A percentile compares a stretch with the other conserved stretches of the same genome.
Conservation (phyloP, 2,113 vertebrate genomes). For the Zosterops japonicus region DNA sequence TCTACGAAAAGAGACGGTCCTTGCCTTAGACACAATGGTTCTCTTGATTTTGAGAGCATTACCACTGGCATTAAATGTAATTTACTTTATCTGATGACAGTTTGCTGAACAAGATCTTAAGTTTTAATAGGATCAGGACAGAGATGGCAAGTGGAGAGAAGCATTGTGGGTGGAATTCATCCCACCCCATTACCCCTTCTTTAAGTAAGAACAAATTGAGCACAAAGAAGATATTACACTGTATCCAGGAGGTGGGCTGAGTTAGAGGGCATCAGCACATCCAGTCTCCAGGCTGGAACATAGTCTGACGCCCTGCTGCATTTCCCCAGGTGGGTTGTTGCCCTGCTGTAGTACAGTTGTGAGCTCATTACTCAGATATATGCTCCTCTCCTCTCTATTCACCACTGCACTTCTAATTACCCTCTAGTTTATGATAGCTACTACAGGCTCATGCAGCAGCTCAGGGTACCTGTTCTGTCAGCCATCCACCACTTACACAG, state of each 20-base stretch:
- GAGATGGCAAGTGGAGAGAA: slow-evolving; percentile 21
- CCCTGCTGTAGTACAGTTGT: not conserved
- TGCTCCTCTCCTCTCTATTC: slow-evolving; percentile 30
- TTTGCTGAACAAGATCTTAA: slow-evolving; percentile 48
- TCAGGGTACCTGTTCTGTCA: slow-evolving; percentile 21
- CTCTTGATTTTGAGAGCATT: slow-evolving; percentile 41
- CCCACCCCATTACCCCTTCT: slow-evolving; percentile 19
- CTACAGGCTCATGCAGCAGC: not conserved
- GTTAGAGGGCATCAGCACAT: not conserved
- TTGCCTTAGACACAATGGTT: slow-evolving; percentile 20
- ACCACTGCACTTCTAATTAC: slow-evolving; percentile 42
- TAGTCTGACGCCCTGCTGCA: not conserved
- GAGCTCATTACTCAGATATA: slow-evolving; percentile 20
- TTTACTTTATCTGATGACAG: slow-evolving; percentile 47
- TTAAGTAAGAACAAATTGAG: slow-evolving; percentile 41
- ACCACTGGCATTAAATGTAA: slow-evolving; percentile 20
- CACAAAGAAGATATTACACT: not conserved
- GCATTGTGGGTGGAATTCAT: slow-evolving; percentile 34
- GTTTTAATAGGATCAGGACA: slow-evolving; percentile 47
- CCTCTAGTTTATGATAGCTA: slow-evolving; percentile 34
- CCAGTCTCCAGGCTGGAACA: not conserved
- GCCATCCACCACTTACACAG: not conserved
- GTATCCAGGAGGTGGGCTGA: not conserved
- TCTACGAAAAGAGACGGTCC: not conserved
- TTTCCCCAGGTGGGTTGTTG: slow-evolving; percentile 12